Evolutionary conservation across 2,888 invertebrate species (phyloP), one percentile per base, ranked within the genome.

Genomic region (Nebria brevicollis): DNA sequence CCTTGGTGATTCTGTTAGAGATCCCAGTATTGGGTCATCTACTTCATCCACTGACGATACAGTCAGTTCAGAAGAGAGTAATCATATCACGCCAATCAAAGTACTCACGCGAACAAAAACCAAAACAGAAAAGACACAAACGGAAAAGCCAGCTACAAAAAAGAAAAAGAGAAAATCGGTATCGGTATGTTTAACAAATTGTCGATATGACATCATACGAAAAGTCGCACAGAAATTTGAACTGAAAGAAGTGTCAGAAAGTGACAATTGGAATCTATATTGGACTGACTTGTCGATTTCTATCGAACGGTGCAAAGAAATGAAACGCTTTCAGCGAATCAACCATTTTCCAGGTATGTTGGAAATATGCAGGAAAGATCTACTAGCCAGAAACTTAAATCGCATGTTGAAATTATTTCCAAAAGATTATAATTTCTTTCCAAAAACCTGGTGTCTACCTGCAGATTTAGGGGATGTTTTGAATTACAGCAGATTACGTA

Each of bases 401-500:
- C 92, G 97, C 84, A 97, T 97, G 97, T 91, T 94, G 83, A 94
- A 95, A 88, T 90, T 95, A 80, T 97, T 96, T 88, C 96, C 97
- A 0, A 94, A 94, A 85, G 97, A 97, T 83, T 98, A 97, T 88
- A 95, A 95, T 87, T 96, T 97, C 87, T 97, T 96, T 88, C 97
- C 98, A 0, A 96, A 95, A 90, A 96, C 97, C 8, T 98, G 97
- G 97, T 96, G 96, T 88, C 92, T 98, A 84, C 97, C 98, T 41
- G 95, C 96, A 25, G 97, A 97, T 87, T 92, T 94, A 83, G 95
- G 95, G 1, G 95, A 94, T 88, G 95, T 94, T 13, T 89, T 93
- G 81, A 93, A 91, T 84, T 95, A 93, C 87, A 93, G 93, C 87
- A 94, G 93, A 89, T 91, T 91, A 83, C 93, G 93, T 86, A 94